These are phyloP conservation scores for Mus spretus DNA, from an alignment of 2,797 vertebrate species.

Conservation along the genomic window DNA sequence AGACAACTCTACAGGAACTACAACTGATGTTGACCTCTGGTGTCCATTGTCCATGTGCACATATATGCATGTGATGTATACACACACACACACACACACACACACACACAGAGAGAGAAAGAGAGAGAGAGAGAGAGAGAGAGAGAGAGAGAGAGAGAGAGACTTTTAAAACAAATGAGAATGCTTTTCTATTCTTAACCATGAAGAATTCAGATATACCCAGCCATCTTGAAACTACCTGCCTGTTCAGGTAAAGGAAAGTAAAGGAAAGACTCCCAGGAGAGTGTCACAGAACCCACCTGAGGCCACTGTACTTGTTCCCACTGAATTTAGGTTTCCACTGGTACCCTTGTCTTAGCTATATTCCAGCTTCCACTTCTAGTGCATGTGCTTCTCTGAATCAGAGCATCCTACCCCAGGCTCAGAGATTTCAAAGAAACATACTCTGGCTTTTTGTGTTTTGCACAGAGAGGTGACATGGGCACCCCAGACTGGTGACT, in stretches of 20 bases:
- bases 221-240: not conserved
- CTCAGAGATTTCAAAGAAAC: not conserved
- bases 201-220: not conserved
- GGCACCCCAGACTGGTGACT: not conserved
- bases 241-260: not conserved
- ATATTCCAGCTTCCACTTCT: not conserved
- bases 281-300: not conserved
- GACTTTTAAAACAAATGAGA: conserved; percentile 13
- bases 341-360: not conserved
- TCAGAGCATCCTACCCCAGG: not conserved
- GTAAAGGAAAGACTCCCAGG: not conserved
- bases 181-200: not conserved
- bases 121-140: too few species aligned
- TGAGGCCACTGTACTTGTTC: not conserved
- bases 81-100: not conserved
- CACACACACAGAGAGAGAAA: not conserved
- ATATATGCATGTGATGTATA: too few species aligned
- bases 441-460: not conserved
- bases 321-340: not conserved
- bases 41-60: not conserved
- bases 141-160: too few species aligned
- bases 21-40: not conserved
- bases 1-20: not conserved
- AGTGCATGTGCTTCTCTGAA: not conserved
- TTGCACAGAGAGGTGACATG: not conserved